These are phyloP conservation scores for Acipenser transmontanus DNA, from an alignment of 2,797 vertebrate genomes.

Conservation along the genomic window DNA sequence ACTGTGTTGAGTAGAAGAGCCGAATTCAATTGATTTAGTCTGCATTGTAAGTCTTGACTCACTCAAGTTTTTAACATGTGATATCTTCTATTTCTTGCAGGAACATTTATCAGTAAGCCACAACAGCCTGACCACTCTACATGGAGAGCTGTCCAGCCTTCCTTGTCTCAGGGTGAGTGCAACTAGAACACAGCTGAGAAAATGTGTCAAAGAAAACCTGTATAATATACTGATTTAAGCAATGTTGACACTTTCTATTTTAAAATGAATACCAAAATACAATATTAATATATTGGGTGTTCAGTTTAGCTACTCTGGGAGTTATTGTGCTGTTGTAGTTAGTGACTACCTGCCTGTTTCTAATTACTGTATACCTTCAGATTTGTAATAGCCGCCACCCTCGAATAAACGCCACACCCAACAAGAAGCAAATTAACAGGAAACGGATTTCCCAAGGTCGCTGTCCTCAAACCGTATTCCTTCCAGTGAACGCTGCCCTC, in stretches of 20 bases:
- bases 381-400: too few species aligned
- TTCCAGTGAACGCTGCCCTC: too few species aligned
- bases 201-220: neutral
- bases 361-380: too few species aligned
- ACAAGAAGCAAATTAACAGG: too few species aligned
- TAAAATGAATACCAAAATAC: neutral
- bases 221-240: too few species aligned
- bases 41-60: neutral
- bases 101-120: slow-evolving; percentile 96
- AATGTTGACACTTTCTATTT: too few species aligned
- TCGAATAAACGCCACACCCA: too few species aligned
- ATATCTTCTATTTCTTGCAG: slow-evolving; percentile 44
- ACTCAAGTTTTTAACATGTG: neutral
- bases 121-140: slow-evolving; percentile 91
- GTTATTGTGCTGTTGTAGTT: neutral
- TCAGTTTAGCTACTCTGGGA: neutral
- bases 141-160: slow-evolving; percentile 87
- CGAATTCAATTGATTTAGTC: too few species aligned
- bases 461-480: too few species aligned
- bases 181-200: neutral
- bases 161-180: slow-evolving; percentile 83
- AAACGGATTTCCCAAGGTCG: too few species aligned
- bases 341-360: too few species aligned
- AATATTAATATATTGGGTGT: neutral
- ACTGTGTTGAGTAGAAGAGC: neutral